Conservation (phyloP, 1,140 invertebrate genomes). For the Forficula auricularia region DNA sequence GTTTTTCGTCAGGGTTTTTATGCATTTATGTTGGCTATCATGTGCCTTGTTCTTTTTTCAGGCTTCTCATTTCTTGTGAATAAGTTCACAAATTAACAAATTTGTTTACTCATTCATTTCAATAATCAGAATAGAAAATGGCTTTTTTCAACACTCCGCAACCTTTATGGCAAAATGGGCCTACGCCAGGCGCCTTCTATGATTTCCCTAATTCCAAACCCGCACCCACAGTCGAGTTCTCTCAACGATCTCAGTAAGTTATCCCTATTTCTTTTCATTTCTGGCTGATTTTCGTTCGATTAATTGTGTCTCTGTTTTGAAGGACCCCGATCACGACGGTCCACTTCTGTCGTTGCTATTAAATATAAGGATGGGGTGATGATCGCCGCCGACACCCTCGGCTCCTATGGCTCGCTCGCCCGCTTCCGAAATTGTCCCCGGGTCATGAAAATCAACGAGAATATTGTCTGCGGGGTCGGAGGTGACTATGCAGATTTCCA, state of each 20-base stretch:
- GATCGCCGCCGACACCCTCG: constrained; percentile 78
- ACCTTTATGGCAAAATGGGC: constrained; percentile 53
- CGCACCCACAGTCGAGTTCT: constrained; percentile 23
- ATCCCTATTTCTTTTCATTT: not conserved
- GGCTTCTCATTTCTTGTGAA: too few relatives aligned
- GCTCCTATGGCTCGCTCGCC: constrained; percentile 81
- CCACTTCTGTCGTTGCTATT: constrained; percentile 75
- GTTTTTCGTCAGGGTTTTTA: too few relatives aligned
- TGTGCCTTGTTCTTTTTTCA: too few relatives aligned
- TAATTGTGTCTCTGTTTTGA: constrained; percentile 19
- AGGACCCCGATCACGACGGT: constrained; percentile 73
- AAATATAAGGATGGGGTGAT: constrained; percentile 76
- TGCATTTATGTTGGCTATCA: too few relatives aligned
- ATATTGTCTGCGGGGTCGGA: constrained; percentile 69
- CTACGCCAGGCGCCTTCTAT: constrained; percentile 45
- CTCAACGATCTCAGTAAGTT: constrained; percentile 46
- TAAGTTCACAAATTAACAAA: too few relatives aligned
- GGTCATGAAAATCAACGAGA: constrained; percentile 73
- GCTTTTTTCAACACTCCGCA: constrained; percentile 16
- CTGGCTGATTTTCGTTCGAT: constrained; percentile 5
- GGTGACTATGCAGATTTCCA: constrained; percentile 95
- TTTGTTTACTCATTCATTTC: too few relatives aligned
- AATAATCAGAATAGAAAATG: not conserved
- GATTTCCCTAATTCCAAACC: constrained; percentile 39
- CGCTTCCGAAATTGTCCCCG: constrained; percentile 68